Evolutionary conservation across 2,888 invertebrate species (phyloP).

Genomic region (Drosophila percnosoma): DNA sequence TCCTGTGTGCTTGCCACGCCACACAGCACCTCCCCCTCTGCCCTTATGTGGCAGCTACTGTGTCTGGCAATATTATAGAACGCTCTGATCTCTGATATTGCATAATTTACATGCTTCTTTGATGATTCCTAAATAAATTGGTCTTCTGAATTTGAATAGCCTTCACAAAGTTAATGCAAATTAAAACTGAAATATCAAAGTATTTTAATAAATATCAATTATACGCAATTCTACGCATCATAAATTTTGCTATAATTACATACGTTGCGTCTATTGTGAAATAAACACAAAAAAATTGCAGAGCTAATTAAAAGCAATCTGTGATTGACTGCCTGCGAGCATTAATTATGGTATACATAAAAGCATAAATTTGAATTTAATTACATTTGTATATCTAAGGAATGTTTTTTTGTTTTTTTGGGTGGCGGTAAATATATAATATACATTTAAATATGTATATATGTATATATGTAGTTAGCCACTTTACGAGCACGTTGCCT

Average conservation of each 20-base stretch:
- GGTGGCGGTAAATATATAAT: constrained; percentile 1
- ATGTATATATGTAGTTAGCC: constrained; percentile 5
- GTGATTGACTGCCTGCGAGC: background rate
- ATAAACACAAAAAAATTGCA: background rate
- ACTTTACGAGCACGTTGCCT: constrained; percentile 7
- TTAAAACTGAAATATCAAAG: constrained; percentile 6
- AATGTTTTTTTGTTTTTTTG: background rate
- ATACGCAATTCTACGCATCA: background rate
- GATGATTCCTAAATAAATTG: constrained; percentile 1
- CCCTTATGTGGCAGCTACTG: constrained; percentile 21
- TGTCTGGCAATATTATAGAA: constrained; percentile 8
- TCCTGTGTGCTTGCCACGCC: constrained; percentile 26
- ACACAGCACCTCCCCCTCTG: background rate
- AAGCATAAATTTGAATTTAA: constrained; percentile 14
- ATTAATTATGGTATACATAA: background rate
- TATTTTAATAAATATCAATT: constrained; percentile 21
- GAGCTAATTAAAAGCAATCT: constrained; percentile 8
- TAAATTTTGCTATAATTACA: background rate
- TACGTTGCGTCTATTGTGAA: background rate
- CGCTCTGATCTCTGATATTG: constrained; percentile 31
- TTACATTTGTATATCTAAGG: constrained; percentile 15
- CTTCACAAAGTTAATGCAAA: background rate
- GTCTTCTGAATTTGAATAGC: constrained; percentile 2
- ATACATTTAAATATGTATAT: background rate
- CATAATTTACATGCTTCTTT: constrained; percentile 41